Conservation (phyloP, 2,797 vertebrate species). For the Esox lucius region DNA sequence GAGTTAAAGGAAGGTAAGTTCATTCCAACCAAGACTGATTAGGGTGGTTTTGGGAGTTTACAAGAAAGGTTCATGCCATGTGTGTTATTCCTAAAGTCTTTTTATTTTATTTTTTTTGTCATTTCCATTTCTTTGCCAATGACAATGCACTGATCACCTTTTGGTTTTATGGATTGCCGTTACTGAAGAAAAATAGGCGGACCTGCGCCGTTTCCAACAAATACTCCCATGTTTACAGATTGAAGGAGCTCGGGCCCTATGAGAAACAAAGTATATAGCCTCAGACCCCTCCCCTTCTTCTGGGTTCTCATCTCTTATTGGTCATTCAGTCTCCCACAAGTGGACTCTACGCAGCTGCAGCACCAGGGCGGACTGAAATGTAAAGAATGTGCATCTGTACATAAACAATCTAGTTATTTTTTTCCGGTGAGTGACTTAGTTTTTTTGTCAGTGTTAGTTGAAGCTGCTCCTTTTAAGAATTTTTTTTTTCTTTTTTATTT, state of each 20-base stretch:
- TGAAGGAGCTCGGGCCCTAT: constrained; percentile 46
- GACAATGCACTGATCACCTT: constrained; percentile 85
- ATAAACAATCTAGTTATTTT: constrained; percentile 82
- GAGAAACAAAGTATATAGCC: constrained; percentile 14
- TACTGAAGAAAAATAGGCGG: constrained; percentile 59
- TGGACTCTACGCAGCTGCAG: constrained; percentile 60
- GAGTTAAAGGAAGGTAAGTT: constrained; percentile 15
- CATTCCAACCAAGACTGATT: constrained; percentile 21
- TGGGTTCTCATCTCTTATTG: constrained; percentile 30
- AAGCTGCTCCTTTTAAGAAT: constrained; percentile 78
- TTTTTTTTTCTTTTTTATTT: constrained; percentile 66
- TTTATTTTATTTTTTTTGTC: constrained; percentile 27
- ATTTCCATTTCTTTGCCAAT: constrained; percentile 63
- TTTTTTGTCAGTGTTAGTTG: constrained; percentile 80
- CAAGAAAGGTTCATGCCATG: constrained; percentile 58
- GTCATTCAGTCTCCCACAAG: not conserved
- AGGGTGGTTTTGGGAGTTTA: constrained; percentile 43
- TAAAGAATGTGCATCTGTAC: constrained; percentile 95
- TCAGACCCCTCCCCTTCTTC: constrained; percentile 11
- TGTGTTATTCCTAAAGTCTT: constrained; percentile 44
- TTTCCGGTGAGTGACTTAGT: constrained; percentile 68
- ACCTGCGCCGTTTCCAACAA: constrained; percentile 68
- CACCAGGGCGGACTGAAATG: constrained; percentile 71
- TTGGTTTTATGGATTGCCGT: constrained; percentile 56
- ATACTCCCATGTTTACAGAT: constrained; percentile 81